Base-by-base conservation (phyloP, 2,113 vertebrate genomes). In the Leucopsar rothschildi region DNA sequence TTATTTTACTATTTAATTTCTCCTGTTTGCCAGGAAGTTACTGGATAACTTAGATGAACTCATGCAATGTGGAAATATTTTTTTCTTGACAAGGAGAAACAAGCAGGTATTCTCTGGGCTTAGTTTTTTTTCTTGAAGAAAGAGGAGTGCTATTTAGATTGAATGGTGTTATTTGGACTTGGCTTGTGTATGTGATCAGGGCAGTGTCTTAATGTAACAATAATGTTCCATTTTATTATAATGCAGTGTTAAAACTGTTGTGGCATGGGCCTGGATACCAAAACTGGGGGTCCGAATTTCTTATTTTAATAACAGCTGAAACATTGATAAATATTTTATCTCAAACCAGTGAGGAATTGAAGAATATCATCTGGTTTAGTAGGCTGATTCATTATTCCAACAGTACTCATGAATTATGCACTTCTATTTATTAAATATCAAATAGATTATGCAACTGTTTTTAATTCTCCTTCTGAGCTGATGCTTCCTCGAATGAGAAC, bases 41-140 rank as follows among this genome's bases (percentile, higher is more conserved):
- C 2, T 68, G 5, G 50, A 1, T 24, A 55, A 63, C 29, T 37
- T 47, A 14, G 11, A 24, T 35, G 29, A 76, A 40, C 45, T 18
- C 12, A 2, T 61, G 27, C 10, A 53, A 31, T 1, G 0, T 19
- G 10, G 61, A 28, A 24, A 35, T 12, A 13, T 0, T 57, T 37
- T n/a, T 53, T 73, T 81, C n/a, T 89, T 86, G 33, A 28, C n/a
- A 49, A 70, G 47, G 69, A 66, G 63, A 79, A 59, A 45, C 5
- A 49, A 33, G 5, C 45, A 35, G 15, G 2, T 23, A 7, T 60
- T 83, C 28, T 39, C 12, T 60, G 16, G 6, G 18, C 18, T 78
- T 40, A 29, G 10, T 3, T 18, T 28, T 33, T 56, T 49, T 49
- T 3, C 27, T 66, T 50, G 12, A 63, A 37, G 37, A 39, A 28